A percentile compares a stretch with the other conserved stretches of the same genome.
Conservation (phyloP, 2,888 invertebrate genomes). For the Asteroscopus sphinx region DNA sequence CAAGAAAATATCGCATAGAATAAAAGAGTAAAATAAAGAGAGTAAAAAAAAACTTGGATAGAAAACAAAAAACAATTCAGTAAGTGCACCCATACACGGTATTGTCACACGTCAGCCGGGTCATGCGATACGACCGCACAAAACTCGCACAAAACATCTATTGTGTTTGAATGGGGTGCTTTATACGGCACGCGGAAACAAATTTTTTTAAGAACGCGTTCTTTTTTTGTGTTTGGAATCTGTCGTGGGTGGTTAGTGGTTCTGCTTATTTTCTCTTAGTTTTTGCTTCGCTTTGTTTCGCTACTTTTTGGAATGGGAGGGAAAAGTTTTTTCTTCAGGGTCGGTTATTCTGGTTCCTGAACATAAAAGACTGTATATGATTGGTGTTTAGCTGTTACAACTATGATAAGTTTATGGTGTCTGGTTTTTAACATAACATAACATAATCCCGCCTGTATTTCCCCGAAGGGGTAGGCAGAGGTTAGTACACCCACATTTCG, state of each 20-base stretch:
- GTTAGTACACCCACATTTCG: no score
- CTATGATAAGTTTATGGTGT: no score
- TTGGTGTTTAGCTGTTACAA: no score
- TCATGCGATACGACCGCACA: constrained; percentile 69
- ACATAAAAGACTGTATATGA: no score
- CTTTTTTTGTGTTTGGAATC: constrained; percentile 72
- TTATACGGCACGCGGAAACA: constrained; percentile 83
- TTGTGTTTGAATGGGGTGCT: constrained; percentile 86
- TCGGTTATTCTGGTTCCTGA: no score
- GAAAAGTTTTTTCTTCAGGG: not conserved
- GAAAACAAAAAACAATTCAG: constrained; percentile 86
- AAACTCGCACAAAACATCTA: constrained; percentile 79
- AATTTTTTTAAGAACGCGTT: constrained; percentile 86
- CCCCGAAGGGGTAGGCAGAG: no score
- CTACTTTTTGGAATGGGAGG: not conserved
- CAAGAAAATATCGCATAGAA: constrained; percentile 58
- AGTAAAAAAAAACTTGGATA: constrained; percentile 49
- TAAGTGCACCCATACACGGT: constrained; percentile 77
- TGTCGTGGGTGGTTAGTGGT: constrained; percentile 51
- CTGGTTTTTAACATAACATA: no score
- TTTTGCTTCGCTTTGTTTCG: constrained; percentile 1
- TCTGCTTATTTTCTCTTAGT: constrained; percentile 37
- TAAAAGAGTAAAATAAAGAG: constrained; percentile 54
- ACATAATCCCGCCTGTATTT: no score
- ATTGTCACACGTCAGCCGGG: constrained; percentile 77